Evolutionary conservation across 2,888 invertebrate genomes (phyloP).

Genomic region (Erynnis tages): DNA sequence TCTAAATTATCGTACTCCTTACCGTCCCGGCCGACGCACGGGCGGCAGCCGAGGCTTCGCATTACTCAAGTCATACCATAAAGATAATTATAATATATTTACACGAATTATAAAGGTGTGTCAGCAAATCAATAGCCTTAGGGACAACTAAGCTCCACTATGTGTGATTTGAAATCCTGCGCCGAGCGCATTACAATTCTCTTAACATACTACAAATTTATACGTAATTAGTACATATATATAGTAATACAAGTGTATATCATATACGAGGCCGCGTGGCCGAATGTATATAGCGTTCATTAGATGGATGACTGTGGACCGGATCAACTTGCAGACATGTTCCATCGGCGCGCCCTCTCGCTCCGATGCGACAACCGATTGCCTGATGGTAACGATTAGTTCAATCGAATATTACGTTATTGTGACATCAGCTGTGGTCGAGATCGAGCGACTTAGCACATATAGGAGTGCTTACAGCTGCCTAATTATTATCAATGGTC

Average conservation of each 20-base stretch:
- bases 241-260: constrained; percentile 44
- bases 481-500: constrained; percentile 41
- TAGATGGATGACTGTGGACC: constrained; percentile 23
- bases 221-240: constrained; percentile 59
- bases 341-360: background rate
- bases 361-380: background rate
- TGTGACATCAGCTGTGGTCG: constrained; percentile 8
- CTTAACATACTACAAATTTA: constrained; percentile 75
- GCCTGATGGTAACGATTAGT: constrained; percentile 8
- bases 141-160: constrained; percentile 78
- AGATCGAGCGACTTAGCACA: background rate
- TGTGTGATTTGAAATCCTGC: constrained; percentile 76
- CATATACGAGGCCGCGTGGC: constrained; percentile 37
- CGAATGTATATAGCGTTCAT: constrained; percentile 31
- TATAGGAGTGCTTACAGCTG: constrained; percentile 40
- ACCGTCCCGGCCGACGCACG: constrained; percentile 40
- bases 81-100: constrained; percentile 78
- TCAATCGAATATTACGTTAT: constrained; percentile 14
- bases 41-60: constrained; percentile 32
- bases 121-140: constrained; percentile 77
- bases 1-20: constrained; percentile 72
- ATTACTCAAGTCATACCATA: constrained; percentile 70
- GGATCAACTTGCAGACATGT: constrained; percentile 12
- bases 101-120: constrained; percentile 77
- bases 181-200: constrained; percentile 61